Evolutionary conservation across 1,140 invertebrate genomes (phyloP), one percentile per base, ranked within the genome.

Genomic region (Hestina assimilis): DNA sequence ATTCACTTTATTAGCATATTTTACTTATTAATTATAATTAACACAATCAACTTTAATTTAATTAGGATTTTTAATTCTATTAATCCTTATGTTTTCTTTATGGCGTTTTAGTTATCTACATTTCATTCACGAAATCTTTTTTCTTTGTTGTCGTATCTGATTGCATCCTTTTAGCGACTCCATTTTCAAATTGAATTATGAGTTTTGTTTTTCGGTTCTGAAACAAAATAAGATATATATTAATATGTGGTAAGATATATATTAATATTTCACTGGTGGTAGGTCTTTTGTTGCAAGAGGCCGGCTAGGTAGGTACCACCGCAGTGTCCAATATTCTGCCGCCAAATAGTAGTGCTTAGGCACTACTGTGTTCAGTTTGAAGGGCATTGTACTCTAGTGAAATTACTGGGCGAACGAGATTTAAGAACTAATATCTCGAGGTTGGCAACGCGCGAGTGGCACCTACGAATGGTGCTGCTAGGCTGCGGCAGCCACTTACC

Each of bases 1-100:
- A 31, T 53, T 31, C 29, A 52, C 26, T 29, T 20, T 47, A 43
- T 42, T 23, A 38, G 53, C 11, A 43, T 31, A 41, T 26, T 8
- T 5, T 42, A 8, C 24, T 5, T 9, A 5, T 26, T 26, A 5
- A 5, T 42, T 42, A 24, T 42, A 12, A 19, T 9, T 1, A 9
- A 38, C n/a, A 19, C 17, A 8, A 4, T 17, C 19, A 11, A 4
- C 11, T 8, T 9, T 8, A 3, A 3, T 19, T 38, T 19, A 17
- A 38, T 38, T 4, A 15, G 12, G 15, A 35, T 15, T 19, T 17
- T 19, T 38, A 2, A 38, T 17, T 19, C 33, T 35, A 38, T 38
- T 38, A 9, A 38, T 38, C 33, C 19, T 4, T 17, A 19, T 5
- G 15, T 20, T 38, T 38, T 15, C 33, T 6, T 19, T 35, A 31